Evolutionary conservation across 2,797 vertebrate genomes (phyloP).

Genomic region (Schizopygopsis pylzovi): DNA sequence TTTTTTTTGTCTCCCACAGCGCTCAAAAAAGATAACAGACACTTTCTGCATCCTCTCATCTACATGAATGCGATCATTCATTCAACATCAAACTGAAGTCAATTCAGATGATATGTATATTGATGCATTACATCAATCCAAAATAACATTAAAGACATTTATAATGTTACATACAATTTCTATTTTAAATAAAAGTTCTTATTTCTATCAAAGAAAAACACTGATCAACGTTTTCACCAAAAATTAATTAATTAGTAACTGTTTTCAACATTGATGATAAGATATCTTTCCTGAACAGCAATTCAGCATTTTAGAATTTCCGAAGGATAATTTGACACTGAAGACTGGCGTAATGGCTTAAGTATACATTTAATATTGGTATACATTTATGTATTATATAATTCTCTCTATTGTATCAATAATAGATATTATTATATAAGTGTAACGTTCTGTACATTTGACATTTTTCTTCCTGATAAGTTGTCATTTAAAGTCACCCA

Average conservation of each 20-base stretch:
- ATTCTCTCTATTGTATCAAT: background rate
- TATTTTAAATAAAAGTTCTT: background rate
- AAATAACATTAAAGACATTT: background rate
- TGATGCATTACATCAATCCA: background rate
- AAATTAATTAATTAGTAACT: background rate
- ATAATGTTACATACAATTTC: background rate
- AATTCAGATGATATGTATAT: background rate
- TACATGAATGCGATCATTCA: slow-evolving; percentile 31
- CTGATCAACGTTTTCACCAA: background rate
- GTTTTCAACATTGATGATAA: background rate
- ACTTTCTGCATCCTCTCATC: slow-evolving; percentile 23
- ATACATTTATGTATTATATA: background rate
- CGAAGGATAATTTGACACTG: background rate
- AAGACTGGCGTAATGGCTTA: background rate
- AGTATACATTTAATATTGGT: background rate
- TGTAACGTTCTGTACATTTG: background rate
- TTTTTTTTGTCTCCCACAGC: background rate
- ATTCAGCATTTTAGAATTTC: background rate
- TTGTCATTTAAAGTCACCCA: background rate
- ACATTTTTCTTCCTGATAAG: background rate
- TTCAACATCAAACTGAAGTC: slow-evolving; percentile 8
- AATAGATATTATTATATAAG: background rate
- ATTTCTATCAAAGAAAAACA: background rate
- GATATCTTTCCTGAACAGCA: background rate
- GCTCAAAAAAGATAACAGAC: slow-evolving; percentile 28